These are phyloP conservation scores for Capreolus pygargus DNA, from an alignment of 2,113 vertebrate species.

Conservation along the genomic window DNA sequence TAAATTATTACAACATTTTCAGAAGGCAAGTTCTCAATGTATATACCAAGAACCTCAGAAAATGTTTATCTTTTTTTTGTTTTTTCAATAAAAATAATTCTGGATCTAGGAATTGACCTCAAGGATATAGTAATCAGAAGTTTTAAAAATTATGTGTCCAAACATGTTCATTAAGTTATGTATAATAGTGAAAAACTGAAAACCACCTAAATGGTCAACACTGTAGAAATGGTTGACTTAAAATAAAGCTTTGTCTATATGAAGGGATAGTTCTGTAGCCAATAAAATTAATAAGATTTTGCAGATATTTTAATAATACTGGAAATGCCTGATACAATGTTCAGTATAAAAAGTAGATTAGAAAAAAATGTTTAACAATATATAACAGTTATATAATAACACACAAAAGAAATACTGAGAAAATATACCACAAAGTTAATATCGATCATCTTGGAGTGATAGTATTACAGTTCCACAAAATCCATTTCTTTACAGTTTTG, in stretches of 20 bases:
- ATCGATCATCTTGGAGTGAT: neutral
- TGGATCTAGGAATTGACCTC: neutral
- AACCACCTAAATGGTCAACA: neutral
- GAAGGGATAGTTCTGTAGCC: neutral
- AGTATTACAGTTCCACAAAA: neutral
- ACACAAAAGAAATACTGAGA: neutral
- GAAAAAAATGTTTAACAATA: neutral
- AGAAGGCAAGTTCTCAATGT: neutral
- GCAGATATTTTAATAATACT: neutral
- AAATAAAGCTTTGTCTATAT: neutral
- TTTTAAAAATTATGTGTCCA: neutral
- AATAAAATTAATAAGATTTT: constrained; percentile 27
- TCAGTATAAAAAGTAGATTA: neutral
- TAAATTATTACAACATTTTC: neutral
- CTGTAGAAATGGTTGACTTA: neutral
- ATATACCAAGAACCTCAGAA: neutral
- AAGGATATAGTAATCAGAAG: neutral
- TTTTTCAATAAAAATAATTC: constrained; percentile 28
- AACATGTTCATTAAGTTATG: neutral
- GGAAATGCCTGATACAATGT: neutral
- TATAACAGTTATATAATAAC: neutral
- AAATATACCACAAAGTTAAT: neutral
- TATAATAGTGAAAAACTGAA: neutral
- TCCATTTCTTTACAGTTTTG: neutral
- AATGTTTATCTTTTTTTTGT: neutral